A percentile compares a stretch with the other conserved stretches of the same genome.
Conservation (phyloP, 2,888 invertebrate genomes). For the Linnaemya tessellans region DNA sequence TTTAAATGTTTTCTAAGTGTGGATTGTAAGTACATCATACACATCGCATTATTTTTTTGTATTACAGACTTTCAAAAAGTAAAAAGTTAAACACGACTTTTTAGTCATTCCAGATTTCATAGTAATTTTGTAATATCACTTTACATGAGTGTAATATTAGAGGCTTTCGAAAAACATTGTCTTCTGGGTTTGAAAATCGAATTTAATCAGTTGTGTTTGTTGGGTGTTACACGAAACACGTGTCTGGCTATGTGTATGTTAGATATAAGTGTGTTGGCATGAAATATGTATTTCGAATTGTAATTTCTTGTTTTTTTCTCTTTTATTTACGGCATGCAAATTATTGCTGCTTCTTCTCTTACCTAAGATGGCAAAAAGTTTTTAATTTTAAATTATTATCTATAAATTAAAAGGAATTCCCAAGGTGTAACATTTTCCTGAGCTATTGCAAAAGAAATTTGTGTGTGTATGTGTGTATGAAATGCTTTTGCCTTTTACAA, state of each 20-base stretch:
- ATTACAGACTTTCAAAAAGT: background rate
- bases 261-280: slow-evolving; percentile 15
- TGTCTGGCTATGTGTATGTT: slow-evolving; percentile 3
- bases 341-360: slow-evolving; percentile 16
- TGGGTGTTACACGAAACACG: background rate
- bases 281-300: slow-evolving; percentile 51
- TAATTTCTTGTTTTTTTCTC: slow-evolving; percentile 37
- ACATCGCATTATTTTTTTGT: background rate
- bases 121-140: too few species aligned
- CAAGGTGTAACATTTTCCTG: slow-evolving; percentile 5
- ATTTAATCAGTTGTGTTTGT: background rate
- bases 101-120: too few species aligned
- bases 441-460: background rate
- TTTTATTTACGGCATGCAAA: slow-evolving; percentile 58
- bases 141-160: too few species aligned
- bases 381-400: slow-evolving; percentile 52
- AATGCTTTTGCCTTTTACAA: background rate
- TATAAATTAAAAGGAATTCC: slow-evolving; percentile 33
- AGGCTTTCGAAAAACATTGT: too few species aligned
- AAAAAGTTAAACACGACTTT: too few species aligned
- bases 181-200: too few species aligned
- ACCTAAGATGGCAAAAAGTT: slow-evolving; percentile 32
- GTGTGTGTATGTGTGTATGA: background rate
- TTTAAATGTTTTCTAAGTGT: background rate
- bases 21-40: too few species aligned